Conservation (phyloP, 2,888 invertebrate genomes). For the Meta bourneti region DNA sequence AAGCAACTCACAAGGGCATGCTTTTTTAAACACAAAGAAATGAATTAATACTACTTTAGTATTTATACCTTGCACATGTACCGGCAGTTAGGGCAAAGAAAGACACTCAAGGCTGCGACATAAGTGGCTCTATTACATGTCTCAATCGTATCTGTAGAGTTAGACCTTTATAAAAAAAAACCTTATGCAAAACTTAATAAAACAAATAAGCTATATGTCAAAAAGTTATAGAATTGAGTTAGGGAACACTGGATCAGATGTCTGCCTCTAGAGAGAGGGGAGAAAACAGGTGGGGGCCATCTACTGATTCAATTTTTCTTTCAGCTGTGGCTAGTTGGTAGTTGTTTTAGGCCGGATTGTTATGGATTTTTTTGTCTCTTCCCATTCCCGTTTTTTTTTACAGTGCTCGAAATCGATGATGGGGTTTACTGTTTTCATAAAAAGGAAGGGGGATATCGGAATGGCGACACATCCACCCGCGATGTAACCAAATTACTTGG, state of each 20-base stretch:
- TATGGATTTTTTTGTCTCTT: constrained; percentile 1
- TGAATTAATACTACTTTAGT: too few relatives aligned
- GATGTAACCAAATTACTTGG: constrained; percentile 41
- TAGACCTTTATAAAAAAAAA: not conserved
- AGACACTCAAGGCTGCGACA: too few relatives aligned
- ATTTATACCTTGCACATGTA: too few relatives aligned
- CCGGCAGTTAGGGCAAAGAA: too few relatives aligned
- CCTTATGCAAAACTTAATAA: not conserved
- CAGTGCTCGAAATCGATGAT: constrained; percentile 35
- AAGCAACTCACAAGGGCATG: too few relatives aligned
- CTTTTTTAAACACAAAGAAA: too few relatives aligned
- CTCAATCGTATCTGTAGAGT: too few relatives aligned
- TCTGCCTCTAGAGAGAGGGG: not conserved
- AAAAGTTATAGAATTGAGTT: not conserved
- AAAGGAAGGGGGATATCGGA: not conserved
- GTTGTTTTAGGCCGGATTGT: not conserved
- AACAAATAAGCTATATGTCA: not conserved
- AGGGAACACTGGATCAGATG: not conserved
- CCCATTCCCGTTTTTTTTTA: not conserved
- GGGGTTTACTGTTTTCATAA: constrained; percentile 2
- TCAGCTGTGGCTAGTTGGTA: not conserved
- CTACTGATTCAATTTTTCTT: not conserved
- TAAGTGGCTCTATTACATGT: too few relatives aligned
- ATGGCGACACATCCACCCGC: constrained; percentile 4
- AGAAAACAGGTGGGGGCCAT: not conserved